Evolutionary conservation across 2,113 vertebrate species (phyloP).

Genomic region (Aspiorhynchus laticeps): DNA sequence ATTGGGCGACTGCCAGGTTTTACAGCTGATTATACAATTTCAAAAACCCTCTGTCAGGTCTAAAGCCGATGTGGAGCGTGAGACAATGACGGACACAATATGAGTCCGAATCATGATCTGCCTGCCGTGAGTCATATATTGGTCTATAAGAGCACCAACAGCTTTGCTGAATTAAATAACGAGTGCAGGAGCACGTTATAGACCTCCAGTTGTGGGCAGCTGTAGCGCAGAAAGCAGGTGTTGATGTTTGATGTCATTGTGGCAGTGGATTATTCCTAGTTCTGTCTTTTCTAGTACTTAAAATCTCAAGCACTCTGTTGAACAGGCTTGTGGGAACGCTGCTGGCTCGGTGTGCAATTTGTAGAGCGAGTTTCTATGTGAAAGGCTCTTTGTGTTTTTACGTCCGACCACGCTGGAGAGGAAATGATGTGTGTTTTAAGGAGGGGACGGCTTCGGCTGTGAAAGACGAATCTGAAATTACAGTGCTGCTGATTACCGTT

Average conservation of each 20-base stretch:
- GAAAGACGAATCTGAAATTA: constrained; percentile 43
- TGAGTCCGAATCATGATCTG: constrained; percentile 22
- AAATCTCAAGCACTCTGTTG: not conserved
- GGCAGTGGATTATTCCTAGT: not conserved
- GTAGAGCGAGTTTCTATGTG: not conserved
- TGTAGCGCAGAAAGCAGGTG: not conserved
- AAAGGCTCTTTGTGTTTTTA: not conserved
- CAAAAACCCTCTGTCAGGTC: constrained; percentile 20
- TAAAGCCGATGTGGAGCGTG: not conserved
- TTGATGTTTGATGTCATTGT: not conserved
- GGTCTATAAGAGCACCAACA: constrained; percentile 15
- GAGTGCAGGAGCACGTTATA: not conserved
- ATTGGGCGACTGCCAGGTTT: constrained; percentile 23
- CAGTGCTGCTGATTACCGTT: constrained; percentile 45
- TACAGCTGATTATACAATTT: constrained; percentile 26
- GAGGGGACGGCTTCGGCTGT: not conserved
- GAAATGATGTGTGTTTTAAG: constrained; percentile 12
- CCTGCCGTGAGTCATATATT: constrained; percentile 25
- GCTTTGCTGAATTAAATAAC: constrained; percentile 19
- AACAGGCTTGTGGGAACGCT: not conserved
- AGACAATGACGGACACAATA: constrained; percentile 32
- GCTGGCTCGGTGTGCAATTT: constrained; percentile 4
- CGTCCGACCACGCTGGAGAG: not conserved
- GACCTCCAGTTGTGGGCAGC: not conserved
- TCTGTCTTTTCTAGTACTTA: not conserved